Evolutionary conservation across 2,888 invertebrate species (phyloP).

Genomic region (Ptycholaimellus sp.): DNA sequence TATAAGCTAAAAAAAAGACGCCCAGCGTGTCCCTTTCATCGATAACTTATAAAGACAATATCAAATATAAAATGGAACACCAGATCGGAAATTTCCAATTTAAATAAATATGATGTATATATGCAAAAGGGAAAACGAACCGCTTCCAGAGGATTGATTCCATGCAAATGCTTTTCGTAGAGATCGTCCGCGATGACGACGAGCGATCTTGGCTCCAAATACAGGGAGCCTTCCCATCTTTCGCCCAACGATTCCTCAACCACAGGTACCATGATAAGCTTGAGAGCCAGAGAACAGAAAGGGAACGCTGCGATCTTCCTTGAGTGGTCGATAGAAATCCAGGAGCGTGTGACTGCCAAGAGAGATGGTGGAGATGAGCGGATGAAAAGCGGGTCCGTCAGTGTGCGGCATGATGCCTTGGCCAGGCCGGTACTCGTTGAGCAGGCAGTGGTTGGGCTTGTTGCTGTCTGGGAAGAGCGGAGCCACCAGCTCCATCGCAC

Average conservation of each 20-base stretch:
- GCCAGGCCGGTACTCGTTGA: slow-evolving; percentile 73
- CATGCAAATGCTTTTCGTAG: slow-evolving; percentile 48
- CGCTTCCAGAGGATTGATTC: too few relatives aligned
- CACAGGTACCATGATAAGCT: too few relatives aligned
- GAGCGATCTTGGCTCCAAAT: slow-evolving; percentile 65
- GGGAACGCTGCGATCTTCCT: too few relatives aligned
- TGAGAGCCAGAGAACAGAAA: too few relatives aligned
- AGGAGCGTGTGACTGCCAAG: slow-evolving; percentile 72
- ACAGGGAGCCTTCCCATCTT: slow-evolving; percentile 29
- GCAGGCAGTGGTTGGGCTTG: slow-evolving; percentile 65
- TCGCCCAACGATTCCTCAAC: not conserved
- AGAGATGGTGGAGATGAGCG: slow-evolving; percentile 69
- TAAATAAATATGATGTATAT: too few relatives aligned
- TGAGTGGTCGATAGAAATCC: slow-evolving; percentile 40
- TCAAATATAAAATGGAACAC: too few relatives aligned
- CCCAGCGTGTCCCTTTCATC: too few relatives aligned
- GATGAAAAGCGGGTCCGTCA: slow-evolving; percentile 77
- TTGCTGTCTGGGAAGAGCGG: slow-evolving; percentile 44
- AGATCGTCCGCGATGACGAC: slow-evolving; percentile 56
- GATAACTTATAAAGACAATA: too few relatives aligned
- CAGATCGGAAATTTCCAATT: too few relatives aligned
- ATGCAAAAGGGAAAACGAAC: too few relatives aligned
- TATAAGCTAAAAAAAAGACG: too few relatives aligned
- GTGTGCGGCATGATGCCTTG: slow-evolving; percentile 93
- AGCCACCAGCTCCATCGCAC: too few relatives aligned